Evolutionary conservation across 2,888 invertebrate genomes (phyloP), one percentile per base, ranked within the genome.

Genomic region (Biston stratarius): DNA sequence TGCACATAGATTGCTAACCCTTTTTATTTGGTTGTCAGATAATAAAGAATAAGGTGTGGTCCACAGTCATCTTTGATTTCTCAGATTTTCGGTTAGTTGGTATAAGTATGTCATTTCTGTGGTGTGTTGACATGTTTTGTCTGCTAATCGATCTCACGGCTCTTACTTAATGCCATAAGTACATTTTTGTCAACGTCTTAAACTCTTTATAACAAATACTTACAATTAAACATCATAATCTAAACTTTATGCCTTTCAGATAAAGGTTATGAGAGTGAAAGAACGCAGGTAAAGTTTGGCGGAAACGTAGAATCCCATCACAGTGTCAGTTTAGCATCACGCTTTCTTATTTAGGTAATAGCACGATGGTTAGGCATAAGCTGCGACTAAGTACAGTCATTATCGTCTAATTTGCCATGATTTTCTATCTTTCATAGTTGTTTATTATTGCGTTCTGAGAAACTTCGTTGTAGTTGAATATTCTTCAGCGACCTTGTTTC

Each of bases 271-370:
- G 51, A 14, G n/a, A 42, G 12, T 9, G 48, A 60, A 38, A 33
- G 12, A 45, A 47, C 12, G 10, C 40, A 61, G 59, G 60, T 57
- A 51, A 57, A 61, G 56, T 65, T 55, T 52, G 67, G 42, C 67
- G 74, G 72, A 72, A 74, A 70, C 52, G 59, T 44, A 48, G 44
- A 64, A 48, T 61, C 62, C 68, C 62, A 63, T 67, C 61, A 61
- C 33, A 64, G 71, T 72, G 71, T 70, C 71, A 71, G 68, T 61
- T 61, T 57, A 69, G 52, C 71, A 73, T 73, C 75, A 75, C 75
- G 75, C 75, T 75, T 75, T 75, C 75, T 75, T 73, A 71, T 70
- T 72, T 73, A 73, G 69, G 74, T 74, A 74, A 74, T 74, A 70
- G 70, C 72, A 52, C 51, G 51, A 64, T 64, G 62, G 62, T 64